phyloP scores from a whole-genome alignment of 1,140 invertebrate genomes.

The Cryptotermes secundus region DNA sequence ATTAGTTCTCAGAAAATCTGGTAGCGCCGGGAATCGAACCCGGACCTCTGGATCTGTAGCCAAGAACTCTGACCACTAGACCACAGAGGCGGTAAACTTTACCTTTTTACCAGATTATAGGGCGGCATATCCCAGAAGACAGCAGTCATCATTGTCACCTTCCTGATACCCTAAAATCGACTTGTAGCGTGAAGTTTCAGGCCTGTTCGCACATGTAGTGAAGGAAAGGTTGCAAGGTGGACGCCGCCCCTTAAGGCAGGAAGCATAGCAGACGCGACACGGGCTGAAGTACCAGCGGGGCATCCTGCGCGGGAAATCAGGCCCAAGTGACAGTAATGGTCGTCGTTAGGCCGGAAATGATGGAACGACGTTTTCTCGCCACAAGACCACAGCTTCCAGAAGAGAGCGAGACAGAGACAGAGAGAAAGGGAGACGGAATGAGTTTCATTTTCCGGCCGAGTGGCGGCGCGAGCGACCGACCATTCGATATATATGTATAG shows the following conservation, averaged over 20 bases:
- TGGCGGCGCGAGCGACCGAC: conserved; percentile 34
- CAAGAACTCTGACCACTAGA: no score
- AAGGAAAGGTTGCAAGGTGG: not conserved
- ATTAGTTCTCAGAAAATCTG: no score
- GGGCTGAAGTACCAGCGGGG: not conserved
- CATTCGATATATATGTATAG: conserved; percentile 30
- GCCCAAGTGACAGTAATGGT: conserved; percentile 36
- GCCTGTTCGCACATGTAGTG: no score
- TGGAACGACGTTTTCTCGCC: conserved; percentile 36
- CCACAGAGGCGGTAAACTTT: no score
- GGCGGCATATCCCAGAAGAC: no score
- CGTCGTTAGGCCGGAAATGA: conserved; percentile 38
- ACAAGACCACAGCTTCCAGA: conserved; percentile 35
- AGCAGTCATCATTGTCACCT: no score
- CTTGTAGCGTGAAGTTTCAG: no score
- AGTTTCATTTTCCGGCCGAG: conserved; percentile 38
- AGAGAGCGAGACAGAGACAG: no score
- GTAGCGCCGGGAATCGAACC: no score
- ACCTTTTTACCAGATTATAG: no score
- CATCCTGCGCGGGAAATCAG: conserved; percentile 20
- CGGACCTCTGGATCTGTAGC: no score
- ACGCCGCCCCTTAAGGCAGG: not conserved
- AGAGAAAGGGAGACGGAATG: conserved; percentile 9
- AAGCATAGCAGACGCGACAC: not conserved
- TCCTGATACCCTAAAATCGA: no score